phyloP scores from a whole-genome alignment of 1,140 invertebrate species.

The Diachasma alloeum region DNA sequence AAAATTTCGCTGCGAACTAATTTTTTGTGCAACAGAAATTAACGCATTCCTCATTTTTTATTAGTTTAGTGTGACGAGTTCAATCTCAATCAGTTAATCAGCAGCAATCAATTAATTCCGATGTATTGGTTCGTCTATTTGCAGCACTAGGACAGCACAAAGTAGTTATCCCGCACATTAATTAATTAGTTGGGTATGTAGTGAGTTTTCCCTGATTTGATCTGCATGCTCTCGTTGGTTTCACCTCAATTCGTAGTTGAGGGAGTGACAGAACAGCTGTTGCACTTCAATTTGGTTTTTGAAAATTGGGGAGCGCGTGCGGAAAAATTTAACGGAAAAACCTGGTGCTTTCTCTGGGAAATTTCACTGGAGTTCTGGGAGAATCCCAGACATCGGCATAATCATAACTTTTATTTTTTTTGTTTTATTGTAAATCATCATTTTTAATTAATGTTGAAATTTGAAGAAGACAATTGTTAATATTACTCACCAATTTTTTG shows the following conservation, averaged over 20 bases:
- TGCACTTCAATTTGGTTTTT: neutral
- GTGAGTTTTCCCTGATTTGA: neutral
- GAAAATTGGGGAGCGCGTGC: neutral
- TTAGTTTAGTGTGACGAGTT: neutral
- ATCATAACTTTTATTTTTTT: too few species aligned
- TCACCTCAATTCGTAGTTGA: neutral
- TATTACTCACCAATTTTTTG: too few species aligned
- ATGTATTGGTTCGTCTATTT: conserved; percentile 3
- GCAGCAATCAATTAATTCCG: neutral
- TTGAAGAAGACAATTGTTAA: too few species aligned
- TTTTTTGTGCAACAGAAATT: neutral
- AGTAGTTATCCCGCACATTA: conserved; percentile 6
- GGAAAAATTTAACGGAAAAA: too few species aligned
- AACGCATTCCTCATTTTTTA: too few species aligned
- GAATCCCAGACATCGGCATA: too few species aligned
- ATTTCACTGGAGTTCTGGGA: too few species aligned
- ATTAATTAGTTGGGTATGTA: conserved; percentile 22
- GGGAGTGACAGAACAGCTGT: neutral
- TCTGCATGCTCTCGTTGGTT: neutral
- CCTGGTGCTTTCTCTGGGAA: too few species aligned
- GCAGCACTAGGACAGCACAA: conserved; percentile 17
- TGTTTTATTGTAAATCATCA: too few species aligned
- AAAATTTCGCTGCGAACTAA: neutral
- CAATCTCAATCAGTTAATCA: neutral
- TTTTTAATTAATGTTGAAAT: too few species aligned